Base-by-base conservation (phyloP, 1,140 invertebrate species). In the Scylla paramamosain region DNA sequence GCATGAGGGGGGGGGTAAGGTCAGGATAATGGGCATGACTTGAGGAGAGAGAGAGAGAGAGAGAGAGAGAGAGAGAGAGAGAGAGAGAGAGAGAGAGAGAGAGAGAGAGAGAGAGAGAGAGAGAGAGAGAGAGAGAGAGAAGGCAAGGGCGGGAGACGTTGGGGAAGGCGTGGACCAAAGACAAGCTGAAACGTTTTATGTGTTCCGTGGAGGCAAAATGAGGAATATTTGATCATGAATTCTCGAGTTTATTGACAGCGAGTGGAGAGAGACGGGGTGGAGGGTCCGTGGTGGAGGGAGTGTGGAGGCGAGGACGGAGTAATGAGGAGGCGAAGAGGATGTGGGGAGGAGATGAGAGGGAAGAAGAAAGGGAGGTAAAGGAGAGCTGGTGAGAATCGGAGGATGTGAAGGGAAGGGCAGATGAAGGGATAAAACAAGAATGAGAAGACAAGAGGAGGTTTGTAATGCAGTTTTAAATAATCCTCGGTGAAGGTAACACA, bases 111-210 rank as follows among this genome's bases (percentile, higher is more conserved):
- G 67, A 59, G n/a, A 32, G 28, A 32, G 31, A 28, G 67, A 32
- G 39, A 77, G 59, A 83, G 67, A 82, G 39, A 32, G 91, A 59
- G 48, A 31, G 48, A 59, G 48, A 20, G 48, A 20, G 16, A 48
- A 39, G n/a, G 48, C 10, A 46, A 91, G 89, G 89, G 89, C 28
- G 89, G 89, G 89, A 91, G 89, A 77, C 67, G 67, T 20, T 77
- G 25, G 25, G n/a, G 67, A n/a, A 77, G 67, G 67, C 67, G 67
- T 25, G 67, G n/a, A 77, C 67, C 67, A 77, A 77, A 77, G 67
- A 77, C 67, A 77, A 77, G 67, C 67, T 77, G 67, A 77, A 77
- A 77, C 67, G 67, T 77, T 77, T 77, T 77, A 77, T 77, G 67
- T 77, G 67, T 77, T 77, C 20, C 67, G 67, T 77, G 67, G 67